Conservation (phyloP, 1,140 invertebrate species). For the Drosophila eugracilis region DNA sequence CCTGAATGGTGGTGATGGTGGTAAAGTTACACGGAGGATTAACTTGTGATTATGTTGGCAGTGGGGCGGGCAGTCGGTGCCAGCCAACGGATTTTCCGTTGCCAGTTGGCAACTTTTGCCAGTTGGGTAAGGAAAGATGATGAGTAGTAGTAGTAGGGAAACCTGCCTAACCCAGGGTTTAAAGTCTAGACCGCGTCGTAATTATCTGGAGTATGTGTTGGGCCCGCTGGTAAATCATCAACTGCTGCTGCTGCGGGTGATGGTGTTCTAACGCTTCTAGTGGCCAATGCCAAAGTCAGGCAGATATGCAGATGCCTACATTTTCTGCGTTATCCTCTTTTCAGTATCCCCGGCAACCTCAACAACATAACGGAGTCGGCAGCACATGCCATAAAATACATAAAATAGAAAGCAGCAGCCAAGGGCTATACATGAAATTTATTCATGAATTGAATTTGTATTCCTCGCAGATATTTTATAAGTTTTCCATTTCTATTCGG, state of each 20-base stretch:
- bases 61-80: slow-evolving; percentile 12
- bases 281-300: slow-evolving; percentile 15
- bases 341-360: background rate
- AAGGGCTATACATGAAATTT: slow-evolving; percentile 74
- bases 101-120: slow-evolving; percentile 28
- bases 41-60: slow-evolving; percentile 78
- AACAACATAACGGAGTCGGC: slow-evolving; percentile 17
- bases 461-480: slow-evolving; percentile 81
- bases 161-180: slow-evolving; percentile 46
- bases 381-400: slow-evolving; percentile 53
- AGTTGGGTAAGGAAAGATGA: too few relatives aligned
- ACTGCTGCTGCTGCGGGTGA: slow-evolving; percentile 3
- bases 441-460: slow-evolving; percentile 84
- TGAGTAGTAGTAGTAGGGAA: too few relatives aligned
- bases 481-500: slow-evolving; percentile 65
- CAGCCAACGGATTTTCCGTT: slow-evolving; percentile 22
- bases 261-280: background rate
- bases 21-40: slow-evolving; percentile 74
- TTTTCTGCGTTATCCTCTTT: slow-evolving; percentile 1
- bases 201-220: slow-evolving; percentile 57
- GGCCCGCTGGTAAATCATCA: slow-evolving; percentile 31
- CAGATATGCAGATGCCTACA: slow-evolving; percentile 29
- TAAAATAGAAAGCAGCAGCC: slow-evolving; percentile 53
- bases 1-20: too few relatives aligned
- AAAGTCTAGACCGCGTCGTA: slow-evolving; percentile 62